phyloP scores from a whole-genome alignment of 2,113 vertebrate genomes.

The Telmatochromis sp. region DNA sequence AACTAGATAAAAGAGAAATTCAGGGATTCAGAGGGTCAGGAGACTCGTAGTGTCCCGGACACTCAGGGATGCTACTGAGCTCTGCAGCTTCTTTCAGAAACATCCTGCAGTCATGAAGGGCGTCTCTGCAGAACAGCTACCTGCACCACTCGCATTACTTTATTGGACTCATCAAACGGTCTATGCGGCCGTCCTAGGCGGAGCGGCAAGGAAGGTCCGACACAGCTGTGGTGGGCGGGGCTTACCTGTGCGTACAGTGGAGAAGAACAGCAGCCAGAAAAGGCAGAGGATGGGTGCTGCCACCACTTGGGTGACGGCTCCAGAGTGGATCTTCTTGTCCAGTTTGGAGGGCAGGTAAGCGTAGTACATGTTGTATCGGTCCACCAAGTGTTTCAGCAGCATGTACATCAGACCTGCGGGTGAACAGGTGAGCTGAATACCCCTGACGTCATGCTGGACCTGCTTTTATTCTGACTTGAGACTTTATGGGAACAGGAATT shows the following conservation, averaged over 20 bases:
- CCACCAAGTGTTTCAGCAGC: conserved; percentile 95
- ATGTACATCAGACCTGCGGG: conserved; percentile 92
- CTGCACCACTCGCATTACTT: background rate
- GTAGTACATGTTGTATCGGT: conserved; percentile 97
- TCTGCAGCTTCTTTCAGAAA: background rate
- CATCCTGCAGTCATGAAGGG: background rate
- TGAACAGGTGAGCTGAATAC: background rate
- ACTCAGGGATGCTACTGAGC: background rate
- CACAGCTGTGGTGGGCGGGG: background rate
- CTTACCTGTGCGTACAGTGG: conserved; percentile 83
- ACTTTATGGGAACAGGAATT: background rate
- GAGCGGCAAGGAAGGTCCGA: background rate
- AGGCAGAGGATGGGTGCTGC: conserved; percentile 95
- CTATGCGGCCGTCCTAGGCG: fast-evolving
- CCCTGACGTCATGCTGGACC: background rate
- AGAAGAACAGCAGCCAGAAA: conserved; percentile 97
- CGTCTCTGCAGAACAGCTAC: background rate
- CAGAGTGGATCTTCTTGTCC: conserved; percentile 97
- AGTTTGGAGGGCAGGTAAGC: conserved; percentile 95
- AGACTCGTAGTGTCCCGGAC: background rate
- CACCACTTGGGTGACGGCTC: conserved; percentile 95
- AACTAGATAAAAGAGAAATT: background rate
- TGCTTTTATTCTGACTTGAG: background rate
- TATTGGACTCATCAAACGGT: background rate
- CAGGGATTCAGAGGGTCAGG: background rate